A percentile compares a stretch with the other conserved stretches of the same genome.
Evolutionary conservation across 2,113 vertebrate species (phyloP).

Genomic region (Anas platyrhynchos): DNA sequence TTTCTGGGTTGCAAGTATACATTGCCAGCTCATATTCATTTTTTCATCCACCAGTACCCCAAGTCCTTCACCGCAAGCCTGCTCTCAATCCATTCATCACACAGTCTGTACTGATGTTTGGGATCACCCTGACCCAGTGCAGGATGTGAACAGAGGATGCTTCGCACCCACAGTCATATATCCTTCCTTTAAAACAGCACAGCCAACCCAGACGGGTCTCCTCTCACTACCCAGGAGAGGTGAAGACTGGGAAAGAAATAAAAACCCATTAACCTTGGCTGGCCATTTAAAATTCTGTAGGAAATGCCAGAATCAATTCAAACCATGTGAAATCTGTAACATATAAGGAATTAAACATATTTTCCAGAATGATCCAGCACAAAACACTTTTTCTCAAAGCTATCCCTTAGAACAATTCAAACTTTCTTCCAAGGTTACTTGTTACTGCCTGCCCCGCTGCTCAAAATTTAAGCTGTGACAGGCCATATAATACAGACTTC

Average conservation of each 20-base stretch:
- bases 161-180: background rate
- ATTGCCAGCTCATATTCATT: background rate
- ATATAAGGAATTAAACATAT: background rate
- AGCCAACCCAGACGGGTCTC: background rate
- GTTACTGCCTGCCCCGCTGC: slow-evolving; percentile 7
- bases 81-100: background rate
- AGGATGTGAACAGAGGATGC: background rate
- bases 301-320: background rate
- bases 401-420: background rate
- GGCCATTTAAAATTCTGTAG: background rate
- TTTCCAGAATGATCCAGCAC: background rate
- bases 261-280: background rate
- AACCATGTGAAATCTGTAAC: background rate
- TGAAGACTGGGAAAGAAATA: background rate
- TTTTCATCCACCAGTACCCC: background rate
- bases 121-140: background rate
- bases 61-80: background rate
- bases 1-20: background rate
- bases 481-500: background rate
- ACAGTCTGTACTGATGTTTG: background rate
- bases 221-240: background rate
- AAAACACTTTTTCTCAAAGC: background rate
- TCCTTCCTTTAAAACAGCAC: background rate
- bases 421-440: background rate
- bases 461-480: background rate